phyloP scores from a whole-genome alignment of 2,113 vertebrate species.

The Oryzias woworae region DNA sequence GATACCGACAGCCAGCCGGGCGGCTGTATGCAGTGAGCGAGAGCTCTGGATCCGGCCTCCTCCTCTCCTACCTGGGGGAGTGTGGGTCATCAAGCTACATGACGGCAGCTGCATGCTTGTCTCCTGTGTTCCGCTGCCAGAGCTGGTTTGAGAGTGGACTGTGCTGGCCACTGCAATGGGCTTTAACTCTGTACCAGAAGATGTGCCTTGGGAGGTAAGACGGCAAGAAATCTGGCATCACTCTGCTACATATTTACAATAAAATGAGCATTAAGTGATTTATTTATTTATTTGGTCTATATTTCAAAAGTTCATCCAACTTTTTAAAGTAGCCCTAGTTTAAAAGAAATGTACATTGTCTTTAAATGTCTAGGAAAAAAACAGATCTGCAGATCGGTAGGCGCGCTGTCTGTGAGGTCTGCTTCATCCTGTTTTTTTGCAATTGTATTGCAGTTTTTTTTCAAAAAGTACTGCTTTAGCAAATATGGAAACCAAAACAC shows the following conservation, averaged over 20 bases:
- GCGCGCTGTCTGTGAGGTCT: too few relatives aligned
- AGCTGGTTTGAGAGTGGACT: constrained; percentile 82
- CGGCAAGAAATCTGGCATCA: background rate
- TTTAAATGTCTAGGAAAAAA: too few relatives aligned
- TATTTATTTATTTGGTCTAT: background rate
- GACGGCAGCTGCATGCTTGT: constrained; percentile 82
- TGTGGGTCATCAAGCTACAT: constrained; percentile 84
- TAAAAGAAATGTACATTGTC: too few relatives aligned
- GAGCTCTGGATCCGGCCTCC: constrained; percentile 82
- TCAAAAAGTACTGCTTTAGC: too few relatives aligned
- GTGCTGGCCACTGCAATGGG: constrained; percentile 73
- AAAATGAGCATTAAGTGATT: background rate
- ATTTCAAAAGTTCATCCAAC: background rate
- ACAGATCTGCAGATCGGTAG: too few relatives aligned
- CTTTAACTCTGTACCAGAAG: constrained; percentile 80
- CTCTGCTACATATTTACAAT: background rate
- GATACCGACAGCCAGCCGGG: constrained; percentile 77
- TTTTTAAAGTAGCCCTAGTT: too few relatives aligned
- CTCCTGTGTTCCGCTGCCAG: constrained; percentile 82
- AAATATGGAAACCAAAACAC: too few relatives aligned
- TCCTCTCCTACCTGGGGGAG: constrained; percentile 84
- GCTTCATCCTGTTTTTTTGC: too few relatives aligned
- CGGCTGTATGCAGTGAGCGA: constrained; percentile 81
- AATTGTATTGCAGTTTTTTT: too few relatives aligned
- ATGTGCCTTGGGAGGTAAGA: constrained; percentile 79